phyloP scores from a whole-genome alignment of 2,888 invertebrate species.

The Polietes domitor region DNA sequence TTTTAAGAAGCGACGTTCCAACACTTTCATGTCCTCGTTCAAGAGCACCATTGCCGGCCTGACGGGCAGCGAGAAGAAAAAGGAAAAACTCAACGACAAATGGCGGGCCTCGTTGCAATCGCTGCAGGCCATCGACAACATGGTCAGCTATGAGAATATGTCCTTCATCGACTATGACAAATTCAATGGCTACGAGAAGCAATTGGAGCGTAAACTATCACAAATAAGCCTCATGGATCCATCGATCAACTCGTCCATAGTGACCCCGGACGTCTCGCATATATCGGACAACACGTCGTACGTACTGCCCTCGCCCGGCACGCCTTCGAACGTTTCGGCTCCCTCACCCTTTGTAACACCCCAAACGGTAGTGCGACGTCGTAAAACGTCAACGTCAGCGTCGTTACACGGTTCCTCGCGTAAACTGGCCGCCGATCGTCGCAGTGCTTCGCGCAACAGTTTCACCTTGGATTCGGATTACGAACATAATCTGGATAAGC shows the following conservation, averaged over 20 bases:
- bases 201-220: constrained; percentile 77
- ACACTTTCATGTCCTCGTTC: constrained; percentile 76
- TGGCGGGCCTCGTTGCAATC: constrained; percentile 83
- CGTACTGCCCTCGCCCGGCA: constrained; percentile 57
- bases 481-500: constrained; percentile 78
- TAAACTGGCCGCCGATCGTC: constrained; percentile 68
- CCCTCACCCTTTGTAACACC: constrained; percentile 64
- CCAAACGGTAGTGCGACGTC: constrained; percentile 74
- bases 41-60: constrained; percentile 75
- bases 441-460: constrained; percentile 69
- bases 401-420: constrained; percentile 67
- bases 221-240: constrained; percentile 75
- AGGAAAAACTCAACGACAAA: constrained; percentile 79
- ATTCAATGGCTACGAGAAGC: constrained; percentile 81
- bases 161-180: constrained; percentile 83
- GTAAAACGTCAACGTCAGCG: constrained; percentile 68
- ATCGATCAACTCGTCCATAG: constrained; percentile 27
- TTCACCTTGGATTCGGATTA: constrained; percentile 75
- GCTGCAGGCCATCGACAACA: constrained; percentile 82
- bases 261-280: constrained; percentile 38
- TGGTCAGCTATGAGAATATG: constrained; percentile 83
- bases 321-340: constrained; percentile 55
- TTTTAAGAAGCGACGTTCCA: constrained; percentile 77
- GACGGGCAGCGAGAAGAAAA: constrained; percentile 74
- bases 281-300: constrained; percentile 55